Evolutionary conservation across 37 sponge, comb jelly and placozoan species (phyloP).

Genomic region (Aplysina aerophoba): DNA sequence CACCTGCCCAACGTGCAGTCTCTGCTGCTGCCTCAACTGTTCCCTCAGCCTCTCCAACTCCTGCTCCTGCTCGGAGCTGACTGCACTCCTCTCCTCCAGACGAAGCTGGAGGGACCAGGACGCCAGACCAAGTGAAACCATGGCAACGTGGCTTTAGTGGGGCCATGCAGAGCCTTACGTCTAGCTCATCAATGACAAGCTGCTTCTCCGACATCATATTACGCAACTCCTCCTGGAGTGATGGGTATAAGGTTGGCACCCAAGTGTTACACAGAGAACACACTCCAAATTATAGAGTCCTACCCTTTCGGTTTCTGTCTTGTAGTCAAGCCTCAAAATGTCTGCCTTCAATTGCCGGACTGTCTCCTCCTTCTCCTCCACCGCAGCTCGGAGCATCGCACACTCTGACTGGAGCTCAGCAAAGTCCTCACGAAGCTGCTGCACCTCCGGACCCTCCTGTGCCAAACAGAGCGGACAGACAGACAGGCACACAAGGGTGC

Average conservation of each 20-base stretch:
- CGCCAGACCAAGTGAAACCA: not conserved
- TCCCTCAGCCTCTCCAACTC: not conserved
- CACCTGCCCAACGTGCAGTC: not conserved
- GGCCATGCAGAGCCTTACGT: not conserved
- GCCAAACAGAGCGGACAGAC: not conserved
- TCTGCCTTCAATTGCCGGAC: conserved; percentile 68
- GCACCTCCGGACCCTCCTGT: conserved; percentile 3
- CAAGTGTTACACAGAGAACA: not conserved
- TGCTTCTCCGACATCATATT: conserved; percentile 26
- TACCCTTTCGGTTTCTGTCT: conserved; percentile 61
- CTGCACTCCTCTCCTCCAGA: not conserved
- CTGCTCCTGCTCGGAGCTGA: not conserved
- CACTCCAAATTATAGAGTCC: conserved; percentile 18
- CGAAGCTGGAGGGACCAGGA: not conserved
- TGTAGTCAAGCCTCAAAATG: conserved; percentile 73
- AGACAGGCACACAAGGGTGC: too few relatives aligned
- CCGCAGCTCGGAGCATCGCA: conserved; percentile 42
- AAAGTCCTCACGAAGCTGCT: conserved; percentile 17
- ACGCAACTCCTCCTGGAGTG: conserved; percentile 20
- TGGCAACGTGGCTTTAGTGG: not conserved
- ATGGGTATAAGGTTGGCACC: not conserved
- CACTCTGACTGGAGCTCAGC: conserved; percentile 38
- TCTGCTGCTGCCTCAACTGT: not conserved
- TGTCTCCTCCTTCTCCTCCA: conserved; percentile 60
- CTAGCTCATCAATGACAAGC: conserved; percentile 25